Evolutionary conservation across 2,113 vertebrate genomes (phyloP).

Genomic region (Burhinus oedicnemus): DNA sequence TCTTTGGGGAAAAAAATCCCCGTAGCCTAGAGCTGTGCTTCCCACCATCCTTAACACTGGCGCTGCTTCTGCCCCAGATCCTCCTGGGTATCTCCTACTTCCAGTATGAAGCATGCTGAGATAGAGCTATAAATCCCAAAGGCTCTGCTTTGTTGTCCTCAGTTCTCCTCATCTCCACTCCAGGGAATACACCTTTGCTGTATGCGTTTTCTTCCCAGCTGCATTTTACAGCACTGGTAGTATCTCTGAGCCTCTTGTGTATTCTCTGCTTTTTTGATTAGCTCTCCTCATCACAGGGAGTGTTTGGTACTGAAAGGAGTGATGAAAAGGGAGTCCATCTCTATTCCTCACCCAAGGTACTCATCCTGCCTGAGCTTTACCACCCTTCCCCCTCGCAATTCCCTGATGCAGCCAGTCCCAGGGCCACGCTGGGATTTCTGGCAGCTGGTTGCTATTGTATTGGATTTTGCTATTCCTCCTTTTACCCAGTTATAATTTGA

Average conservation of each 20-base stretch:
- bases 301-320: neutral
- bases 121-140: slow-evolving; percentile 4
- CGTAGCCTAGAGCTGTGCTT: neutral
- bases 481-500: neutral
- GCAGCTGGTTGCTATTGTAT: neutral
- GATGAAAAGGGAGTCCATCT: neutral
- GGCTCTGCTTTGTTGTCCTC: slow-evolving; percentile 15
- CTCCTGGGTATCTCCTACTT: neutral
- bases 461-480: neutral
- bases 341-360: neutral
- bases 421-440: neutral
- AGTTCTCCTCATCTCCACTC: neutral
- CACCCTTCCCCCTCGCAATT: neutral
- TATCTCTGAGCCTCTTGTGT: neutral
- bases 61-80: neutral
- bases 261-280: slow-evolving; percentile 44
- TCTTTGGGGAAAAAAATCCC: neutral
- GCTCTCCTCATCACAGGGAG: neutral
- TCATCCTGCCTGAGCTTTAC: neutral
- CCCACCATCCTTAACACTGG: neutral
- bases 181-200: neutral
- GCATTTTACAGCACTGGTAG: neutral
- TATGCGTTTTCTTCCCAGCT: neutral
- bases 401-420: neutral
- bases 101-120: neutral